Conservation (phyloP, 2,797 vertebrate genomes). For the Malacoctenus gilli region DNA sequence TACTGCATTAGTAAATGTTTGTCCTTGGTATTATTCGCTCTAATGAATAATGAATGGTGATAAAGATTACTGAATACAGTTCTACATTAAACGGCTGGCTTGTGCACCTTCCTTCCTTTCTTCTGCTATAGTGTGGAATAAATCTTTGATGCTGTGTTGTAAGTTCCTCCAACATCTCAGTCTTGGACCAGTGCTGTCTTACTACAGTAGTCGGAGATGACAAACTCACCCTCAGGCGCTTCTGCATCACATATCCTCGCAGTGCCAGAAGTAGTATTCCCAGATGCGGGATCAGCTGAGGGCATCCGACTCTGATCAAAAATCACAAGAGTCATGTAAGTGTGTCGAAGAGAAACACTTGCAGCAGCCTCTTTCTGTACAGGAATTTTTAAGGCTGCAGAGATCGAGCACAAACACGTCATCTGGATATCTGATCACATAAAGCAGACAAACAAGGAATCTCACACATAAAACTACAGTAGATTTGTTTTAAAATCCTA, state of each 20-base stretch:
- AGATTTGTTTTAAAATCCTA: too few relatives aligned
- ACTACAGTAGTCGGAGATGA: constrained; percentile 35
- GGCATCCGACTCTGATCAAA: constrained; percentile 79
- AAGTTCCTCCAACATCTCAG: constrained; percentile 42
- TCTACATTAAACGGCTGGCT: constrained; percentile 16
- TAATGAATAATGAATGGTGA: constrained; percentile 63
- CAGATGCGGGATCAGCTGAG: constrained; percentile 61
- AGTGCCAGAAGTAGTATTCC: constrained; percentile 79
- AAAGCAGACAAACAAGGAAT: neutral
- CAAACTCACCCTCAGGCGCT: constrained; percentile 90
- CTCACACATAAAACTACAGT: constrained; percentile 1
- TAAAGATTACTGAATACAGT: constrained; percentile 48
- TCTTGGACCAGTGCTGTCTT: constrained; percentile 33
- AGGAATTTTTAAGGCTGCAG: neutral
- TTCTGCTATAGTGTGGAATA: constrained; percentile 32
- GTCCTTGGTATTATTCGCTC: constrained; percentile 63
- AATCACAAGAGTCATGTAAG: constrained; percentile 26
- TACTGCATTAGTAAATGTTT: constrained; percentile 64
- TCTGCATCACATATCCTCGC: constrained; percentile 90
- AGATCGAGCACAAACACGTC: neutral
- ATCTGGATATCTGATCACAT: constrained; percentile 6
- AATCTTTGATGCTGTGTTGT: constrained; percentile 52
- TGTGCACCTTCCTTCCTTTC: constrained; percentile 25
- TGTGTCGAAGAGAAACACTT: constrained; percentile 25
- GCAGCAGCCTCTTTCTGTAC: neutral